Evolutionary conservation across 2,888 invertebrate species (phyloP).

Genomic region (Phania funesta): DNA sequence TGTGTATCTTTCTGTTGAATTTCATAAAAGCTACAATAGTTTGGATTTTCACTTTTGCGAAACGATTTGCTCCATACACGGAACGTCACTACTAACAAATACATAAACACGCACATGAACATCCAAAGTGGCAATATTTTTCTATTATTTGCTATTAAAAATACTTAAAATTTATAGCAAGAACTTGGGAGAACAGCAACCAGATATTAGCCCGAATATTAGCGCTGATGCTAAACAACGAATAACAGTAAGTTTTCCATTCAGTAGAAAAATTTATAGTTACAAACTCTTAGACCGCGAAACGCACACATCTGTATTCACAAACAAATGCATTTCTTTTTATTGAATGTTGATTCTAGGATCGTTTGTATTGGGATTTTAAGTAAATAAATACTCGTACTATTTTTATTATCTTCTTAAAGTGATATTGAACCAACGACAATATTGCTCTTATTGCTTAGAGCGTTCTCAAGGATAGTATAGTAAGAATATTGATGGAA

Average conservation of each 20-base stretch:
- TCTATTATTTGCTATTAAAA: conserved; percentile 80
- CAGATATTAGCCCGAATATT: conserved; percentile 68
- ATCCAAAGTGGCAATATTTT: conserved; percentile 79
- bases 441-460: conserved; percentile 29
- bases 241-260: conserved; percentile 37
- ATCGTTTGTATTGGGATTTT: conserved; percentile 62
- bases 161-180: conserved; percentile 75
- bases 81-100: conserved; percentile 38
- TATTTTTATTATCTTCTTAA: conserved; percentile 24
- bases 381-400: conserved; percentile 61
- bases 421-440: conserved; percentile 51
- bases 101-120: conserved; percentile 65
- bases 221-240: conserved; percentile 10
- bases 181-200: conserved; percentile 35
- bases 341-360: conserved; percentile 5
- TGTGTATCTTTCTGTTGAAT: too few relatives aligned
- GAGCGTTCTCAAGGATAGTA: conserved; percentile 34
- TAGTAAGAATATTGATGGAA: conserved; percentile 6
- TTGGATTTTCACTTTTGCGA: too few relatives aligned
- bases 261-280: conserved; percentile 46
- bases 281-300: not conserved
- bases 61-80: too few relatives aligned
- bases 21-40: too few relatives aligned
- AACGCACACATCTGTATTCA: not conserved
- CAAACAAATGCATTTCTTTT: conserved; percentile 31